phyloP scores from a whole-genome alignment of 2,888 invertebrate genomes.

The Diplolepis rosae region DNA sequence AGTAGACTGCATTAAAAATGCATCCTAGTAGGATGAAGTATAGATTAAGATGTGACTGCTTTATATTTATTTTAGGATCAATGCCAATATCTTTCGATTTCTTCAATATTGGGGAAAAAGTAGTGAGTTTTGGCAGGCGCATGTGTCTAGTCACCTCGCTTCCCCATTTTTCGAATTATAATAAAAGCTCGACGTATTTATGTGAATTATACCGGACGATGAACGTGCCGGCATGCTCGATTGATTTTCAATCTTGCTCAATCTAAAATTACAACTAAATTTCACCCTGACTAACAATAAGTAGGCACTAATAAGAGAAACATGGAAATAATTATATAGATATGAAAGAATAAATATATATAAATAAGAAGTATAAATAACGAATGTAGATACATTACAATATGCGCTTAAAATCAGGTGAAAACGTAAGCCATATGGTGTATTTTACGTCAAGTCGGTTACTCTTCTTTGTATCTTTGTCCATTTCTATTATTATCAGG shows the following conservation, averaged over 20 bases:
- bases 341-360: constrained; percentile 15
- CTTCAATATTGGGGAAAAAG: neutral
- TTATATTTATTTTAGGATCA: too few relatives aligned
- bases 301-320: constrained; percentile 67
- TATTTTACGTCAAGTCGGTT: neutral
- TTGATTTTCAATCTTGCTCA: constrained; percentile 63
- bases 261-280: constrained; percentile 67
- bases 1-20: neutral
- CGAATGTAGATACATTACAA: constrained; percentile 4
- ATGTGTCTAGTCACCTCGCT: neutral
- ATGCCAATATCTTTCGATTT: neutral
- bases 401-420: neutral
- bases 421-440: neutral
- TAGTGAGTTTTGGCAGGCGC: neutral
- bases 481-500: too few relatives aligned
- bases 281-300: constrained; percentile 70
- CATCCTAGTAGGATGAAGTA: neutral
- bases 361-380: constrained; percentile 30
- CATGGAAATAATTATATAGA: constrained; percentile 44
- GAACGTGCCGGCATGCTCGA: constrained; percentile 61
- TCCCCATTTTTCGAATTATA: neutral
- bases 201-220: constrained; percentile 51
- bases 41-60: too few relatives aligned
- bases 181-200: too few relatives aligned
- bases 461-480: too few relatives aligned